Percentiles rank a stretch among this genome's conserved stretches.
Evolutionary conservation across 1,140 invertebrate species (phyloP).

Genomic region (Monomorium pharaonis): DNA sequence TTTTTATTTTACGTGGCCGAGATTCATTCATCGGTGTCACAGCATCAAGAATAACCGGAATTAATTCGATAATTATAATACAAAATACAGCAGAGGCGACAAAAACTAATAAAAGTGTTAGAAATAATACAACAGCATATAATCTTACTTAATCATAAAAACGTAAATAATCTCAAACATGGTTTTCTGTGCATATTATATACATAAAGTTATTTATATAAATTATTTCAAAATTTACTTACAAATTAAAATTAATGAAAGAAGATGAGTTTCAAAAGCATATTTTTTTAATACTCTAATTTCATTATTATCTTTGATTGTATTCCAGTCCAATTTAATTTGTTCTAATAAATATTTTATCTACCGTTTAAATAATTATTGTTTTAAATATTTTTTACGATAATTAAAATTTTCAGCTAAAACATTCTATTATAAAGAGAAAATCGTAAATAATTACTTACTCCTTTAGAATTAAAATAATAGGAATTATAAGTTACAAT

Average conservation of each 20-base stretch:
- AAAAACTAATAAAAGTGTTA: neutral
- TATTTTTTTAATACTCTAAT: constrained; percentile 27
- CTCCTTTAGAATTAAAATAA: constrained; percentile 21
- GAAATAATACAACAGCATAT: neutral
- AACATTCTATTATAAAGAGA: neutral
- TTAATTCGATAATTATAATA: neutral
- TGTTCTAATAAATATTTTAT: constrained; percentile 10
- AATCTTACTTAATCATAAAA: neutral
- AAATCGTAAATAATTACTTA: neutral
- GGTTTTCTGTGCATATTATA: neutral
- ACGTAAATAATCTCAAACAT: neutral
- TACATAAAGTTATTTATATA: neutral
- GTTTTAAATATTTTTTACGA: neutral
- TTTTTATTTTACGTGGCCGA: neutral
- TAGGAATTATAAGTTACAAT: neutral
- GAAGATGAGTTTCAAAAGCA: neutral
- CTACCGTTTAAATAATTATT: neutral
- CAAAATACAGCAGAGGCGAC: neutral
- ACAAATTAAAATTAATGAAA: neutral
- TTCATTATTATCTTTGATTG: neutral
- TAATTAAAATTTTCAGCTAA: neutral
- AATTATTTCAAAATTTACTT: constrained; percentile 10
- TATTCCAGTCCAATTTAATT: constrained; percentile 24
- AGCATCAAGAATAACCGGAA: constrained; percentile 22
- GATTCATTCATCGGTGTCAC: constrained; percentile 27